Percentiles rank a stretch among this genome's conserved stretches.
phyloP scores from a whole-genome alignment of 2,888 invertebrate species.

The Lepidocyrtoides sp. region DNA sequence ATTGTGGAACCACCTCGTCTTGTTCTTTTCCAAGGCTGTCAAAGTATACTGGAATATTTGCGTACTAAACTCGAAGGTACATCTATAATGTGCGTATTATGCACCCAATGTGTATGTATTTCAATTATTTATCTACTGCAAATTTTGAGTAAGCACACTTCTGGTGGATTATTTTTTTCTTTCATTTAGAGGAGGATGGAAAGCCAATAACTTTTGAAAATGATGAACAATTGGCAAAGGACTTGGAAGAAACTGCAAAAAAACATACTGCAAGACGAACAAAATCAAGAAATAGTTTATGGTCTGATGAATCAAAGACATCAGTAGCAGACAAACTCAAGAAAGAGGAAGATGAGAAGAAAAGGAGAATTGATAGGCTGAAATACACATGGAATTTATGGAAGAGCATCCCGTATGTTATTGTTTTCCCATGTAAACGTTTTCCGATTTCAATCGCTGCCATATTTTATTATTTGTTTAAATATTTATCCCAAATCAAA shows the following conservation, averaged over 20 bases:
- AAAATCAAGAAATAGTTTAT: constrained; percentile 29
- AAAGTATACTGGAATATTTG: constrained; percentile 70
- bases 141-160: too few species aligned
- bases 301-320: not conserved
- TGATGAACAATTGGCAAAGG: constrained; percentile 55
- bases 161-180: too few species aligned
- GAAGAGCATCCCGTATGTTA: constrained; percentile 79
- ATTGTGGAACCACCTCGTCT: constrained; percentile 73
- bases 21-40: constrained; percentile 67
- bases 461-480: too few species aligned
- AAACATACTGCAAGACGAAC: not conserved
- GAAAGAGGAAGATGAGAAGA: constrained; percentile 53
- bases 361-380: constrained; percentile 65
- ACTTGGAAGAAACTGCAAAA: constrained; percentile 59
- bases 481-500: too few species aligned
- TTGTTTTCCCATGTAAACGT: too few species aligned
- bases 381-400: constrained; percentile 81
- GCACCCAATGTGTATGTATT: not conserved
- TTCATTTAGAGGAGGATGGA: constrained; percentile 45
- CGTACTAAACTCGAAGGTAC: not conserved
- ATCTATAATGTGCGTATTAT: too few species aligned
- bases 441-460: too few species aligned
- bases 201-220: not conserved
- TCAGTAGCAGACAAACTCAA: constrained; percentile 1
- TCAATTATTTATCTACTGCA: too few species aligned